Percentiles rank a stretch among this genome's conserved stretches.
Conservation (phyloP, 2,888 invertebrate genomes). For the Diachrysia chrysitis region DNA sequence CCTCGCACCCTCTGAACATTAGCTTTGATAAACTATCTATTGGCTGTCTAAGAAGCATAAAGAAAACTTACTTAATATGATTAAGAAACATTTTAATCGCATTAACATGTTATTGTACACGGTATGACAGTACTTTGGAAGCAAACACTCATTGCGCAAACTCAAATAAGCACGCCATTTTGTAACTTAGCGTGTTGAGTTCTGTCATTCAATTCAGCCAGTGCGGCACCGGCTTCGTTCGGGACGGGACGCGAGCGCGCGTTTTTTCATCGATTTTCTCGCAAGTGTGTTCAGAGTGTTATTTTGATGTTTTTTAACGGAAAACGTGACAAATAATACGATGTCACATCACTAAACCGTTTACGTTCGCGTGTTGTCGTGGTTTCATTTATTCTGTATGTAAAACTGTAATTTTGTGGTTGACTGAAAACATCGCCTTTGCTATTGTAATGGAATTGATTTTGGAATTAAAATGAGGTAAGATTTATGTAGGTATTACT, state of each 20-base stretch:
- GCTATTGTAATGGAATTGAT: conserved; percentile 57
- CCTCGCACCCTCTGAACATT: conserved; percentile 13
- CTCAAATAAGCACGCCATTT: conserved; percentile 73
- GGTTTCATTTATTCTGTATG: conserved; percentile 61
- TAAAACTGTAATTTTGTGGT: conserved; percentile 51
- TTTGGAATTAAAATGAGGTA: conserved; percentile 72
- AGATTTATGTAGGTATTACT: conserved; percentile 57
- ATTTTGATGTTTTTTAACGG: conserved; percentile 75
- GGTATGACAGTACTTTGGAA: conserved; percentile 21
- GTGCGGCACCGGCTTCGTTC: conserved; percentile 73
- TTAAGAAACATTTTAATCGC: conserved; percentile 24
- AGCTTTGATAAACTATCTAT: conserved; percentile 4
- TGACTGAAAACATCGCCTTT: conserved; percentile 59
- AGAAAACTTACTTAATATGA: conserved; percentile 9
- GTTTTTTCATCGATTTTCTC: conserved; percentile 72
- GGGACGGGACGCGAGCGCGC: conserved; percentile 65
- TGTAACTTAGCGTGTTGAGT: conserved; percentile 63
- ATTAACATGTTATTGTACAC: conserved; percentile 28
- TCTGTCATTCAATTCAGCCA: conserved; percentile 74
- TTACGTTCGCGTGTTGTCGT: conserved; percentile 67
- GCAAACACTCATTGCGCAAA: conserved; percentile 73
- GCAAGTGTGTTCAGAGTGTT: conserved; percentile 67
- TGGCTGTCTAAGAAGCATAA: not conserved
- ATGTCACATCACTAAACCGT: conserved; percentile 49
- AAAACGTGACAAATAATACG: conserved; percentile 77